Base-by-base conservation (phyloP, 2,113 vertebrate genomes). In the Phyllostomus hastatus region DNA sequence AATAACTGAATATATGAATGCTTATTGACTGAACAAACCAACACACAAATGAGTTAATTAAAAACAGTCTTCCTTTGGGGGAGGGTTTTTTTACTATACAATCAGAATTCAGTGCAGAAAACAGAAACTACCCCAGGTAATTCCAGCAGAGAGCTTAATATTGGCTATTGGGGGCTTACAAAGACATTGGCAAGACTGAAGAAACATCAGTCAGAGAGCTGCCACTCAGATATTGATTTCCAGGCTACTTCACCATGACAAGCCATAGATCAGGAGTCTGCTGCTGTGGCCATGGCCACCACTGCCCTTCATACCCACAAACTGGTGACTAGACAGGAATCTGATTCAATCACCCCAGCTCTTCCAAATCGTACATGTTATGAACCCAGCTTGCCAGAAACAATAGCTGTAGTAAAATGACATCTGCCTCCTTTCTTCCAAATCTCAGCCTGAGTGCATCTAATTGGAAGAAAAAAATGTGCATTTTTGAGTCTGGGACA, bases 91-190 rank as follows among this genome's bases (percentile, higher is more conserved):
- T 33, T 91, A 57, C 24, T 7, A 10, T 38, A 61, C 50, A 64
- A 17, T 54, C 54, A 88, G 17, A 31, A 5, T 33, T 93, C 16
- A 80, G 20, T 67, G 11, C 66, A 95, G 38, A 88, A 91, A 93
- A 69, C 16, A 95, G 50, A 84, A 84, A 66, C 48, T 50, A 76
- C 17, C 59, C 14, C 50, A 93, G 9, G 17, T 57, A 33, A 8
- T 82, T 90, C 19, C 38, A 92, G 48, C 3, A 90, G 43, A 93
- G 70, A 95, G 38, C 28, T 92, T 94, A 84, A 70, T 92, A 80
- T n/a, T 66, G 38, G 64, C 33, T 69, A 14, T 52, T 20, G 79
- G 10, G 20, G 35, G 19, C 11, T 84, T 94, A 54, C n/a, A 38
- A 67, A 91, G 59, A 83, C 26, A 64, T 10, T 82, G n/a, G 14